Conservation (phyloP, 2,113 vertebrate genomes). For the Saimiri boliviensis region DNA sequence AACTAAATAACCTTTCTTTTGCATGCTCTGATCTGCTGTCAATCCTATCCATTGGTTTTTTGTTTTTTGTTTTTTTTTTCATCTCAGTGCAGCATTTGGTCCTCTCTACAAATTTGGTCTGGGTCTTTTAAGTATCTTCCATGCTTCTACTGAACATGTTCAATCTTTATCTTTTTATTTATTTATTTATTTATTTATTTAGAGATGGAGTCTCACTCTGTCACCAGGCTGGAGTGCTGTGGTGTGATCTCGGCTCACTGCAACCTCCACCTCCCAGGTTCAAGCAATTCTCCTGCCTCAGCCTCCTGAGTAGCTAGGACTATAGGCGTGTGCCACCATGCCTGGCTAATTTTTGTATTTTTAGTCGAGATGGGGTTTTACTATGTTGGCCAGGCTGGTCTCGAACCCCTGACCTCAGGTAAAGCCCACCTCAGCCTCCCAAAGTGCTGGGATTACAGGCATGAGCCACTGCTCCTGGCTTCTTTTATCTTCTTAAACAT, state of each 20-base stretch:
- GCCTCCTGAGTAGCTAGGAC: background rate
- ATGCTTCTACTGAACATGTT: background rate
- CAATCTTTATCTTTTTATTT: background rate
- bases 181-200: background rate
- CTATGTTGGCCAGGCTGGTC: no score
- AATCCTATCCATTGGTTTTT: background rate
- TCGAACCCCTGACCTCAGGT: no score
- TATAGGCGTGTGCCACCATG: background rate
- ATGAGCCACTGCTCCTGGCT: background rate
- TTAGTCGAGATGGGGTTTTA: no score
- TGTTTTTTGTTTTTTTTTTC: background rate
- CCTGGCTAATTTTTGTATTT: background rate
- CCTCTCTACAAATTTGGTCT: background rate
- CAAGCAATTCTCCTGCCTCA: background rate
- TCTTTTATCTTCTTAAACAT: background rate
- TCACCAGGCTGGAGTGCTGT: background rate
- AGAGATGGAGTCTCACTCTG: background rate
- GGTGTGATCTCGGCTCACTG: background rate
- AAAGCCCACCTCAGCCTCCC: background rate
- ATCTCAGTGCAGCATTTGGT: background rate
- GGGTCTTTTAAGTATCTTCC: background rate
- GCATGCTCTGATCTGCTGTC: background rate
- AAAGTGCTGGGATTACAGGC: background rate
- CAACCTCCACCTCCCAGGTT: background rate
- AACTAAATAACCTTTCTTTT: background rate